These are phyloP conservation scores for Melipona bicolor DNA, from an alignment of 2,888 invertebrate genomes.

Conservation along the genomic window DNA sequence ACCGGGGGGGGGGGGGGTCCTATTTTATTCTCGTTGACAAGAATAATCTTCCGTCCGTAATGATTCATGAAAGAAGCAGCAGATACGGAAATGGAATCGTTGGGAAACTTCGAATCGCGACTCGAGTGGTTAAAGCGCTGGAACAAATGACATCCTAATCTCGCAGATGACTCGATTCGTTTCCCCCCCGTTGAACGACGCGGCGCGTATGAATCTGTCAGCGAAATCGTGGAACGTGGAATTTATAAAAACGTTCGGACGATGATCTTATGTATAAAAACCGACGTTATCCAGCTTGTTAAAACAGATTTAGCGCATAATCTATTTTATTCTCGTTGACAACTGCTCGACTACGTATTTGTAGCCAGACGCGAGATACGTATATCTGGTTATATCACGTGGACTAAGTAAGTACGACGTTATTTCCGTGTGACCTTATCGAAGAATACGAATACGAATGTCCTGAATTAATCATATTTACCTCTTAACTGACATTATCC, in stretches of 20 bases:
- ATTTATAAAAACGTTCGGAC: neutral
- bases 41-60: constrained; percentile 15
- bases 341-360: constrained; percentile 12
- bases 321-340: neutral
- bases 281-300: neutral
- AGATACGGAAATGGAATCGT: constrained; percentile 37
- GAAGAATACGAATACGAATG: constrained; percentile 31
- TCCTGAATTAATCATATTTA: constrained; percentile 65
- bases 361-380: neutral
- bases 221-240: neutral
- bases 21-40: neutral
- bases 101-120: constrained; percentile 35
- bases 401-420: constrained; percentile 6
- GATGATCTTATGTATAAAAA: neutral
- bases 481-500: constrained; percentile 67
- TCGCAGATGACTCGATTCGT: constrained; percentile 26
- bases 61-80: constrained; percentile 42
- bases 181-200: neutral
- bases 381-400: neutral
- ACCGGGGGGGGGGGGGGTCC: neutral
- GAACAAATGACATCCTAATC: constrained; percentile 36
- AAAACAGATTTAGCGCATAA: neutral
- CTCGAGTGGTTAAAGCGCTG: constrained; percentile 2
- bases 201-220: neutral
- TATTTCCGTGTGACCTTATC: constrained; percentile 39